phyloP scores from a whole-genome alignment of 2,888 invertebrate genomes.

The Cephonodes hylas region DNA sequence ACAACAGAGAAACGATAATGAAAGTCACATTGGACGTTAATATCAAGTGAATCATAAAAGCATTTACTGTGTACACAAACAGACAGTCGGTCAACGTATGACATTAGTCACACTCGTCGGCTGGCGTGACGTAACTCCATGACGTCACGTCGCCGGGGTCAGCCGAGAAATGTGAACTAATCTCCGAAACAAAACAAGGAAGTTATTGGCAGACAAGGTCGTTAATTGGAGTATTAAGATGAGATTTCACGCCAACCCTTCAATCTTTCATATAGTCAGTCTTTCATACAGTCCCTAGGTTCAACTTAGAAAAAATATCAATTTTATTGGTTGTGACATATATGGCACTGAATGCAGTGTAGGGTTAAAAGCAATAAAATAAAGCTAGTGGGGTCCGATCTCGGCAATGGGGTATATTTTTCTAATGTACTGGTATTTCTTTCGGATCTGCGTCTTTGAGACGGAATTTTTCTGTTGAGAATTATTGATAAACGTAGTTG shows the following conservation, averaged over 20 bases:
- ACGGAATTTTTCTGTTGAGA: no score
- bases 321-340: no score
- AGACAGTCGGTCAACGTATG: constrained; percentile 15
- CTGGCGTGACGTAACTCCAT: constrained; percentile 30
- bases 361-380: no score
- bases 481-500: no score
- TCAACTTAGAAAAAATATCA: no score
- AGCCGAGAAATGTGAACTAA: constrained; percentile 28
- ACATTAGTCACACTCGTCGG: constrained; percentile 23
- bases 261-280: no score
- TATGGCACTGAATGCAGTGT: no score
- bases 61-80: constrained; percentile 10
- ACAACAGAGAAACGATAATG: constrained; percentile 6
- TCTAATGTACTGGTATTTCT: no score
- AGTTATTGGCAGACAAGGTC: neutral
- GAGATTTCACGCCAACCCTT: neutral
- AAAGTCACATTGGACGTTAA: neutral
- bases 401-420: no score
- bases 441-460: no score
- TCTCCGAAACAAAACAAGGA: constrained; percentile 10
- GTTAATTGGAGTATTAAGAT: neutral
- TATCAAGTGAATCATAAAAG: constrained; percentile 11
- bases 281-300: no score
- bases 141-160: constrained; percentile 28
- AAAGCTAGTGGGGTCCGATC: no score